Evolutionary conservation across 2,888 invertebrate genomes (phyloP), one percentile per base, ranked within the genome.

Genomic region (Thumatha senex): DNA sequence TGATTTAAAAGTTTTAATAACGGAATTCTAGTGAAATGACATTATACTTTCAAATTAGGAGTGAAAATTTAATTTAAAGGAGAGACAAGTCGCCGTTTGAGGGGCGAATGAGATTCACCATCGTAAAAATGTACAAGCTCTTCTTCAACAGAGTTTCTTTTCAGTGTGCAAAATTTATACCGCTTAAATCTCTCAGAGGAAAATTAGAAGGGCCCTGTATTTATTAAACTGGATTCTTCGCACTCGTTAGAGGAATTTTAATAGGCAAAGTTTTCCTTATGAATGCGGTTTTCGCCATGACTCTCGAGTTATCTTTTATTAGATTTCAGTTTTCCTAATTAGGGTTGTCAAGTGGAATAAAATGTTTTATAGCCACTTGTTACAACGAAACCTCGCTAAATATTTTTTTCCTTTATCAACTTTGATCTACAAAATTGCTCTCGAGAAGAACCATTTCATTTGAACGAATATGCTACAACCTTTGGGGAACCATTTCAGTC

Each of bases 21-120:
- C 89, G 84, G 80, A 88, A 86, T 91, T 84, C 92, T 86, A 92
- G 89, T 91, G 85, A 86, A 89, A 92, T 92, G 92, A 92, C 92
- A 92, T 92, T 92, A 92, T 92, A 92, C 92, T 92, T 92, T 92
- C 91, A 92, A 92, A 92, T 92, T 92, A 87, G 89, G 89, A 91
- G 91, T 91, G 91, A 92, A 92, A 92, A 92, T 92, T 92, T 92
- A 92, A 92, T 92, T 92, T 92, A 91, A 92, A 90, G 89, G 89
- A 86, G 89, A 88, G 89, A 89, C 90, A 90, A 89, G 80, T 88
- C 84, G 86, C 74, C 76, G 84, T 79, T 76, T 76, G 79, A 83
- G 86, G 86, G 88, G 84, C 81, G 87, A 88, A 86, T 86, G 87
- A 81, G 88, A 88, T 85, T 81, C 82, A 71, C 77, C 78, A 72